Percentiles rank a stretch among this genome's conserved stretches.
Conservation (phyloP, 2,888 invertebrate species). For the Drosophila kanekoi region DNA sequence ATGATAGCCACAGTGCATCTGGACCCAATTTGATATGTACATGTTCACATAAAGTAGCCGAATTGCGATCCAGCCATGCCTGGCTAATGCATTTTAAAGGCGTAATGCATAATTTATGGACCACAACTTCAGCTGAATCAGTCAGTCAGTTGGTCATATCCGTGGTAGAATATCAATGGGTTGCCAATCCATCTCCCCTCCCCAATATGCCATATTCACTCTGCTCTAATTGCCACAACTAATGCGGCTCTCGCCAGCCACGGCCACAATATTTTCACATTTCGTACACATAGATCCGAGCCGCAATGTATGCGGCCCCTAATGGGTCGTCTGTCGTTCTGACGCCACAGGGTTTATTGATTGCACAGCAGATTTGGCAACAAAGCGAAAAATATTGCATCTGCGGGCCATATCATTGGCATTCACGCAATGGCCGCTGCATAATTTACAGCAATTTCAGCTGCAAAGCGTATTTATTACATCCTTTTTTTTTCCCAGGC, state of each 20-base stretch:
- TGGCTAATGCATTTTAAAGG: slow-evolving; percentile 76
- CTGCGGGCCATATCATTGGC: slow-evolving; percentile 55
- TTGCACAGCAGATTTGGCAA: slow-evolving; percentile 32
- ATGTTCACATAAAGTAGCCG: background rate
- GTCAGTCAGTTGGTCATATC: slow-evolving; percentile 24
- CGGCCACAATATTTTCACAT: slow-evolving; percentile 56
- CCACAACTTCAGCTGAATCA: slow-evolving; percentile 26
- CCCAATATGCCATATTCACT: slow-evolving; percentile 16
- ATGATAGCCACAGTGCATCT: slow-evolving; percentile 59
- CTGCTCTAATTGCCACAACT: slow-evolving; percentile 71
- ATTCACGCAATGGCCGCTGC: slow-evolving; percentile 65
- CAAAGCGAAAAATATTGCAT: slow-evolving; percentile 41
- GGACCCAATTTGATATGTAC: slow-evolving; percentile 34
- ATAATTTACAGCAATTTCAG: slow-evolving; percentile 76
- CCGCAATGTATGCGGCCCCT: slow-evolving; percentile 33
- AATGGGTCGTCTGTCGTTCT: slow-evolving; percentile 1
- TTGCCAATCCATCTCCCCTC: background rate
- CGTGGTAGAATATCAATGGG: slow-evolving; percentile 19
- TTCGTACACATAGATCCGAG: slow-evolving; percentile 8
- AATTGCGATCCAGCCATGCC: slow-evolving; percentile 33
- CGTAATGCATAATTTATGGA: slow-evolving; percentile 69
- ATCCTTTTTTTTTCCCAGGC: background rate
- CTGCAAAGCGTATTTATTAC: slow-evolving; percentile 27
- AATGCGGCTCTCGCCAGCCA: slow-evolving; percentile 44
- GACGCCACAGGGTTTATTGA: slow-evolving; percentile 62